Evolutionary conservation across 2,797 vertebrate species (phyloP), one percentile per base, ranked within the genome.

Genomic region (Adelosebastes latens): DNA sequence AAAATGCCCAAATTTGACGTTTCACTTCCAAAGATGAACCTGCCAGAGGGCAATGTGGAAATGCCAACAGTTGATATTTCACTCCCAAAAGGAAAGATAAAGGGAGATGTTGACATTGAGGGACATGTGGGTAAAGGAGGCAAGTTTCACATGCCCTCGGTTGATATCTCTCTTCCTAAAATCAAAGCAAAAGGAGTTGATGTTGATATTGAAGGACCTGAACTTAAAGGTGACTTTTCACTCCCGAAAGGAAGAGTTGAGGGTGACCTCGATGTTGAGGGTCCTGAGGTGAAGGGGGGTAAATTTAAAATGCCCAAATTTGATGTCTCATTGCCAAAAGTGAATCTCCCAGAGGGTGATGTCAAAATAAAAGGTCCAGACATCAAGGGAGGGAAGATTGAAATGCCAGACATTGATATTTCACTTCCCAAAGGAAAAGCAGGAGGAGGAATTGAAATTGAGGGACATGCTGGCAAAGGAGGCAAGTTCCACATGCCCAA

Each of bases 41-140:
- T 85, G 2, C 76, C 80, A 72, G 58, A 85, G 4, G 11, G 18
- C 2, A 66, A 77, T 24, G 18, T 89, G 42, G 81, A 91, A 5
- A 89, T 95, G 63, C 94, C 94, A 0, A 89, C 72, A 32, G 60
- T 87, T 8, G 87, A 95, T 7, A 75, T 96, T 32, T 83, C 93
- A 13, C 82, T 88, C 0, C 86, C 93, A 8, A 92, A 90, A 84
- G 73, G 72, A 49, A 90, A 90, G 55, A 22, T n/a, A 2, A 36
- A 73, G 4, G 11, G 52, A 0, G n/a, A 60, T 8, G 4, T 82
- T 62, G 81, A 88, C 12, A 64, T 85, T 65, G 93, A 92, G 5
- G 83, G 63, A 1, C 85, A 82, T 7, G 78, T 27, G 7, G 70
- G 16, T 2, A 89, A 89, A 9, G 92, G 79, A 65, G 79, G 77